Base-by-base conservation (phyloP, 2,797 vertebrate genomes). In the Delichon dasypus region DNA sequence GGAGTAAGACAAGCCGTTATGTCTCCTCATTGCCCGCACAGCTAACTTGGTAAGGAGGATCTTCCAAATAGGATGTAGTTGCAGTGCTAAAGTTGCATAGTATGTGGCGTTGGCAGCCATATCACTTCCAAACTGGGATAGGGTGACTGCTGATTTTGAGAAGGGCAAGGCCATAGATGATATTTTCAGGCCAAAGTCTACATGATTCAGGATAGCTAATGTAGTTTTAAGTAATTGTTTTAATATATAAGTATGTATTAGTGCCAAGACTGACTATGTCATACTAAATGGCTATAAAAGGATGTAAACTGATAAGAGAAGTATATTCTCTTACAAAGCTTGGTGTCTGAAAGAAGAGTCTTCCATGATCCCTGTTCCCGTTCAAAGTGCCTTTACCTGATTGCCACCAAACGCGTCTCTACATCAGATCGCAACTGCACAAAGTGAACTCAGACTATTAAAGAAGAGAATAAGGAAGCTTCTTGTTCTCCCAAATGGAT, bases 21-120 rank as follows among this genome's bases (percentile, higher is more conserved):
- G 25, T 48, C 32, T 32, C 10, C 23, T 53, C 26, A 0, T 20
- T 47, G 27, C 19, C 20, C 23, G 3, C 18, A 2, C 4, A 26
- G 13, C 34, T 20, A 7, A 6, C 23, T 30, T 3, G 0, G 4
- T 25, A 7, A 55, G 44, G 58, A 62, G 16, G 42, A 6, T 75
- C 54, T 72, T 47, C 26, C 54, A 9, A 9, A 27, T 0, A 19
- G 9, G 32, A 7, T 19, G 3, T 7, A 17, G 25, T 54, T 32
- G 48, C 19, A 32, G 16, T 1, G 4, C 61, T 19, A 3, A 27
- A 32, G 26, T 71, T 38, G 11, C 4, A 0, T 2, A 3, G 11
- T 8, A 0, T 2, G 13, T 61, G 11, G 18, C 9, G 6, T 0
- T 23, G 26, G 34, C 29, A 57, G 58, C 29, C 4, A 0, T 42